Evolutionary conservation across 2,888 invertebrate genomes (phyloP).

Genomic region (Eutolmus rufibarbis): DNA sequence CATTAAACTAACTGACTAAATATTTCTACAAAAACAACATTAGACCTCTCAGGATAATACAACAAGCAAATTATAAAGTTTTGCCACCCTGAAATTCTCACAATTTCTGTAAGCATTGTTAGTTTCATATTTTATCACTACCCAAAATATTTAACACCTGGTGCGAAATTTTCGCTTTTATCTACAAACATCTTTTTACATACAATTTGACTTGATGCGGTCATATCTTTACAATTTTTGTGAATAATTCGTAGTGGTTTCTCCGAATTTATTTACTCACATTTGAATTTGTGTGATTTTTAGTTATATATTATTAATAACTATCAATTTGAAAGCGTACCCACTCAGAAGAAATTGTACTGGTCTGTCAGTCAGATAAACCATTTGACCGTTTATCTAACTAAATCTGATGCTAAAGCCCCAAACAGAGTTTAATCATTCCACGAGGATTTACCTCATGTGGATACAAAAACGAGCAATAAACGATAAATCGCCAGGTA

Average conservation of each 20-base stretch:
- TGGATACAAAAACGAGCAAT: background rate
- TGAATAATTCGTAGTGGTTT: background rate
- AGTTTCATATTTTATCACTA: background rate
- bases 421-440: background rate
- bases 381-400: background rate
- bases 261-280: background rate
- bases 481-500: background rate
- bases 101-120: background rate
- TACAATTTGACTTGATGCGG: background rate
- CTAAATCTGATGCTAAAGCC: background rate
- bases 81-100: too few species aligned
- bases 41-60: too few species aligned
- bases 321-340: background rate
- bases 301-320: background rate
- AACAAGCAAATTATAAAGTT: too few species aligned
- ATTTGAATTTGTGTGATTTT: background rate
- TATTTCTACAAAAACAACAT: too few species aligned
- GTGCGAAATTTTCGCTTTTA: background rate
- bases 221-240: background rate
- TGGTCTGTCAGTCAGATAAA: background rate
- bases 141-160: background rate
- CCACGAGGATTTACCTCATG: background rate
- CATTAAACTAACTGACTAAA: too few species aligned
- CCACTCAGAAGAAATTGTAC: background rate
- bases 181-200: background rate